Base-by-base conservation (phyloP, 1,140 invertebrate species). In the Scylla paramamosain region DNA sequence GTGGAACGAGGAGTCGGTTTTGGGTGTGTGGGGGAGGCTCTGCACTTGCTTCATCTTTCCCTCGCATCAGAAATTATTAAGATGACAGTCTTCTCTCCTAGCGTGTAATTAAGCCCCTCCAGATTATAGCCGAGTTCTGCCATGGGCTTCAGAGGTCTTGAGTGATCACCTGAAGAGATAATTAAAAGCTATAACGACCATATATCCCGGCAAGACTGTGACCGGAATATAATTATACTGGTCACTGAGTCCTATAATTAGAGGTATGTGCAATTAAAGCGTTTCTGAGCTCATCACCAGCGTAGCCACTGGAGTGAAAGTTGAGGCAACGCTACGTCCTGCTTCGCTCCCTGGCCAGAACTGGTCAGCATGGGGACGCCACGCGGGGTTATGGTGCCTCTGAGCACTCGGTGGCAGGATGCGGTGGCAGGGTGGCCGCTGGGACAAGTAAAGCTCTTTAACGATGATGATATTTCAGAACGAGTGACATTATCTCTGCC, bases 381-480 rank as follows among this genome's bases (percentile, higher is more conserved):
- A 77, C 25, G 67, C 67, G 67, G 25, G 67, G 67, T 77, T 77
- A 77, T 20, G 25, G 67, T 20, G 67, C 67, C 25, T 77, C 67
- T 7, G 6, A 77, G 67, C 67, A 77, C 67, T n/a, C 6, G 6
- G 67, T 20, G 25, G 67, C 16, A 8, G 67, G 67, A 77, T n/a
- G n/a, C 16, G n/a, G 67, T 25, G 67, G 67, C 67, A 77, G 20
- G 16, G 67, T 77, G 67, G 67, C 67, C 67, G 67, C 67, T 20
- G 67, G n/a, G 67, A n/a, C 67, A 77, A 77, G 67, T 77, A 77
- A 77, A 77, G 67, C 67, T 77, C n/a, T n/a, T 77, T 77, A 77
- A 77, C 67, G 67, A 77, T 25, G 16, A 77, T 77, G 67, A 77
- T 77, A 77, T 77, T 77, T 77, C 67, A n/a, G 67, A 77, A 77